phyloP scores from a whole-genome alignment of 2,797 vertebrate genomes.

The Tympanoctomys barrerae region DNA sequence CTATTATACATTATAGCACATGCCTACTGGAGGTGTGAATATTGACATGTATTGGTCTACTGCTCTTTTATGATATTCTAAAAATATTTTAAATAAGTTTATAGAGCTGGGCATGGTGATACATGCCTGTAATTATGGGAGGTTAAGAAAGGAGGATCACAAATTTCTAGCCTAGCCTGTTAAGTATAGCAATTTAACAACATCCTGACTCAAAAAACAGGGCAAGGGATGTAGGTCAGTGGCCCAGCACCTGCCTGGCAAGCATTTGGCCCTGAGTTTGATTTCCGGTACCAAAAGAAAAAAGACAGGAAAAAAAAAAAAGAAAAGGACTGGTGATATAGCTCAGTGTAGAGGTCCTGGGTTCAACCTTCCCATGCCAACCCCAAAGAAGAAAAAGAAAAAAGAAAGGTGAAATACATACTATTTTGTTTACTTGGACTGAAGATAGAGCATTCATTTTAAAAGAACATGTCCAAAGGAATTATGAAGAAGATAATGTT shows the following conservation, averaged over 20 bases:
- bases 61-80: not conserved
- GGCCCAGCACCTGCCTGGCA: too few relatives aligned
- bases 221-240: too few relatives aligned
- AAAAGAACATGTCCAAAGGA: not conserved
- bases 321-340: not conserved
- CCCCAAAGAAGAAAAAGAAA: not conserved
- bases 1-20: not conserved
- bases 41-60: not conserved
- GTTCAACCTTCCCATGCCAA: not conserved
- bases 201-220: not conserved
- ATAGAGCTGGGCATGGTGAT: not conserved
- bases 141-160: not conserved
- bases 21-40: not conserved
- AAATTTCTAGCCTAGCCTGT: not conserved
- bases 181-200: not conserved
- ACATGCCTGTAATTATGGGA: not conserved
- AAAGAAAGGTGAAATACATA: not conserved
- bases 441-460: not conserved
- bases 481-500: not conserved
- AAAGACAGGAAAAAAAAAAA: not conserved
- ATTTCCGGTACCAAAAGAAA: too few relatives aligned
- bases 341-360: not conserved
- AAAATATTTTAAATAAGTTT: not conserved
- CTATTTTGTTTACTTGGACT: not conserved
- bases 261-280: too few relatives aligned